Base-by-base conservation (phyloP, 2,888 invertebrate species). In the Tineola bisselliella region DNA sequence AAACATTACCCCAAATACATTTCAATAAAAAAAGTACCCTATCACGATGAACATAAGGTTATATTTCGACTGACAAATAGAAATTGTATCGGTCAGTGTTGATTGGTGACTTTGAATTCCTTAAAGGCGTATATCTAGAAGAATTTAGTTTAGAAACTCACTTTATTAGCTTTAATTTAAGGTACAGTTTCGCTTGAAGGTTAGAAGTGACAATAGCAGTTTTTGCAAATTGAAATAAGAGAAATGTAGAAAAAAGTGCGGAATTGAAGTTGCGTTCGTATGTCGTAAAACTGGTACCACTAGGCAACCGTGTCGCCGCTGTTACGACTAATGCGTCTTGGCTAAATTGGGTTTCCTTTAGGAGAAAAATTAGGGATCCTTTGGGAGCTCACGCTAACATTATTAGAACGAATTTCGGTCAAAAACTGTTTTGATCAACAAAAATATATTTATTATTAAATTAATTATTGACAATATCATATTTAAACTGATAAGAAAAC, bases 261-360 rank as follows among this genome's bases (percentile, higher is more conserved):
- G 75, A 74, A 73, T 77, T 74, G 76, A 76, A 74, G 63, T 66
- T 65, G 66, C 69, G 70, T 25, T 68, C 65, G 59, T 64, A 15
- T 58, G 73, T 82, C 81, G 78, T 87, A 86, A 86, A 86, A 82
- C 77, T 78, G 68, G 75, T 73, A 69, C 69, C 71, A 75, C 75
- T 74, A 73, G 74, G 77, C 78, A 76, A 76, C 79, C 77, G 78
- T 82, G 79, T 77, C 79, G 77, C 76, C 76, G 76, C 80, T 79
- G 83, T 81, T 81, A 79, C 76, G 75, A 77, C 81, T 87, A 86
- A 87, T 86, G 86, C 77, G 81, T 74, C 77, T 77, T 69, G 79
- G 78, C 71, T 81, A 84, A 84, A 86, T 87, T 84, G 86, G 83
- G 86, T 86, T 83, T 81, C 71, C 76, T 76, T 72, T 74, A 74